Percentiles rank a stretch among this genome's conserved stretches.
These are phyloP conservation scores for Pyralis farinalis DNA, from an alignment of 2,888 invertebrate genomes.

Conservation along the genomic window DNA sequence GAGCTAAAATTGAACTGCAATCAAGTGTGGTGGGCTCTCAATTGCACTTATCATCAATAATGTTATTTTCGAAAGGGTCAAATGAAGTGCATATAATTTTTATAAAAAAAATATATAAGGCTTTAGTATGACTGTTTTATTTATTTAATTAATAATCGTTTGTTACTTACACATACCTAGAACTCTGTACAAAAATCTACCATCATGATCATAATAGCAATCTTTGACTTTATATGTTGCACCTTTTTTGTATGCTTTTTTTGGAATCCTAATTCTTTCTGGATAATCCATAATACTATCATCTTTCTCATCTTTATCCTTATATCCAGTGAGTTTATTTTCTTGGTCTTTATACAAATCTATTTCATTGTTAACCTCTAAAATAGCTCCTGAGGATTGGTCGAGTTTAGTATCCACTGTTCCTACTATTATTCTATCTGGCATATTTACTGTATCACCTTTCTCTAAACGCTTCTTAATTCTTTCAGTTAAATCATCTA, in stretches of 20 bases:
- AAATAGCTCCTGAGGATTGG: conserved; percentile 15
- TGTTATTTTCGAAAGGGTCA: conserved; percentile 56
- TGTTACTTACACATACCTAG: conserved; percentile 79
- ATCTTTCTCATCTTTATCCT: conserved; percentile 34
- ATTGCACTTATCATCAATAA: conserved; percentile 32
- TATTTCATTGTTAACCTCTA: conserved; percentile 36
- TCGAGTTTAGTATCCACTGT: conserved; percentile 27
- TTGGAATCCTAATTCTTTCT: conserved; percentile 86
- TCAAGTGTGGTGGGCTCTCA: too few species aligned
- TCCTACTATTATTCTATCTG: conserved; percentile 55
- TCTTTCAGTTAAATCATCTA: conserved; percentile 55
- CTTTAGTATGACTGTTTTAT: conserved; percentile 59
- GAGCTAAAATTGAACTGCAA: too few species aligned
- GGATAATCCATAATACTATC: conserved; percentile 63
- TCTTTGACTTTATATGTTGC: conserved; percentile 88
- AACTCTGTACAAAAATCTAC: conserved; percentile 89
- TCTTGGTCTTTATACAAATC: conserved; percentile 32
- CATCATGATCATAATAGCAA: conserved; percentile 91
- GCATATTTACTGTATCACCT: conserved; percentile 46
- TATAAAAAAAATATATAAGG: conserved; percentile 67
- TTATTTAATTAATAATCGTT: conserved; percentile 18
- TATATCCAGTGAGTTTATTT: conserved; percentile 32
- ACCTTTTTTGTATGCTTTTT: conserved; percentile 81
- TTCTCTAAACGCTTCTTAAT: conserved; percentile 52
- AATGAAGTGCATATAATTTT: conserved; percentile 73